phyloP scores from a whole-genome alignment of 2,888 invertebrate species.

The Atrina japonica region DNA sequence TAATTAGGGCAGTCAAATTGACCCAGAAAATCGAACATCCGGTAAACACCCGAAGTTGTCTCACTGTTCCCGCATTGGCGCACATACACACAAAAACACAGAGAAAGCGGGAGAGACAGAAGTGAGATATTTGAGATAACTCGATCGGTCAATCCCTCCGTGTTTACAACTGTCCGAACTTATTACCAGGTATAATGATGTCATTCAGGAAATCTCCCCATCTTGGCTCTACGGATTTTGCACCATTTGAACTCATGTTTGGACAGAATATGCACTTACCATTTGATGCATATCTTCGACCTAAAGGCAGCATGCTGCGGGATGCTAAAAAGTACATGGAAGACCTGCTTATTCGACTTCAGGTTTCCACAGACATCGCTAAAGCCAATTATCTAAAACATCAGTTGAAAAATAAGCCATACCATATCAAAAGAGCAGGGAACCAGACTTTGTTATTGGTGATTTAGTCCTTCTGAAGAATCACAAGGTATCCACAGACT shows the following conservation, averaged over 20 bases:
- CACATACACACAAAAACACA: no score
- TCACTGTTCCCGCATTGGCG: no score
- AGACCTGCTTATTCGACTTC: not conserved
- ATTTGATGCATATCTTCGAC: constrained; percentile 5
- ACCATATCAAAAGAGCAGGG: constrained; percentile 14
- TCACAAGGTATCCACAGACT: constrained; percentile 12
- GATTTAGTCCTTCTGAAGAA: constrained; percentile 19
- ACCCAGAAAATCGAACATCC: no score
- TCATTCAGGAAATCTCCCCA: constrained; percentile 42
- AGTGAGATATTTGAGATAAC: no score
- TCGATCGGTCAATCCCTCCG: constrained; percentile 39
- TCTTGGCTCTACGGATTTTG: constrained; percentile 38
- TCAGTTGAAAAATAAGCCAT: constrained; percentile 14
- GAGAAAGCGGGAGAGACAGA: no score
- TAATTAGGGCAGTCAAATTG: no score
- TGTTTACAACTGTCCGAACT: constrained; percentile 32
- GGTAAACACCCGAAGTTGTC: no score
- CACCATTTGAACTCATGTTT: constrained; percentile 47
- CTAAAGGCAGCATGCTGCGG: not conserved
- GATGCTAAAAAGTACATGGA: constrained; percentile 7
- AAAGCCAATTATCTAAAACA: constrained; percentile 6
- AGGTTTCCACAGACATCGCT: constrained; percentile 1
- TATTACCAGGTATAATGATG: constrained; percentile 49
- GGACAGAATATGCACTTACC: constrained; percentile 33
- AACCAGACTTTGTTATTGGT: constrained; percentile 14